These are phyloP conservation scores for Zosterops lateralis DNA, from an alignment of 2,113 vertebrate species.

Conservation along the genomic window DNA sequence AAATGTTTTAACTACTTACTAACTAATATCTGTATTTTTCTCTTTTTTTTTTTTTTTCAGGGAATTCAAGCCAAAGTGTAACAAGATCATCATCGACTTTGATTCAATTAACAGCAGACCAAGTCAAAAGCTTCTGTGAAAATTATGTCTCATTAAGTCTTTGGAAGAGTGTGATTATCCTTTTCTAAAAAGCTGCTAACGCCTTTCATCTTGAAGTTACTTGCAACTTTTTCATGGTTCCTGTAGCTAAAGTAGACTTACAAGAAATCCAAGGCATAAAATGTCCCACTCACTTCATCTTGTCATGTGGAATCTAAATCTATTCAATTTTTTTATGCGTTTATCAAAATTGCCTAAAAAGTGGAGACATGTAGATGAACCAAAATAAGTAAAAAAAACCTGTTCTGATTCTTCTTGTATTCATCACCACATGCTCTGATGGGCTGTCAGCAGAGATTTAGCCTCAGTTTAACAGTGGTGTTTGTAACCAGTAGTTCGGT, in stretches of 20 bases:
- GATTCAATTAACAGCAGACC: slow-evolving; percentile 80
- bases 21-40: slow-evolving; percentile 29
- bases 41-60: slow-evolving; percentile 35
- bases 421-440: neutral
- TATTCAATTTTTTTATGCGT: neutral
- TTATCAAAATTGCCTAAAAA: slow-evolving; percentile 13
- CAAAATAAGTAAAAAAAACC: neutral
- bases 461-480: neutral
- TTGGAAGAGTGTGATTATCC: slow-evolving; percentile 56
- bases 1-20: slow-evolving; percentile 55
- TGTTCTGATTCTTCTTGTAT: neutral
- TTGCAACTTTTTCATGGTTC: slow-evolving; percentile 62
- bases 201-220: slow-evolving; percentile 70
- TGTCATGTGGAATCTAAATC: slow-evolving; percentile 25
- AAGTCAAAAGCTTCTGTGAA: slow-evolving; percentile 70
- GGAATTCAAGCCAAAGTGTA: slow-evolving; percentile 83
- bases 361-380: neutral
- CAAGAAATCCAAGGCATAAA: slow-evolving; percentile 29
- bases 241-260: slow-evolving; percentile 26
- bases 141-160: slow-evolving; percentile 61
- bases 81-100: slow-evolving; percentile 84
- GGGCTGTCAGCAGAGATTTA: neutral
- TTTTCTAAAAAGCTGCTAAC: slow-evolving; percentile 61
- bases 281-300: neutral
- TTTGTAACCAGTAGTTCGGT: neutral